Evolutionary conservation across 2,113 vertebrate species (phyloP).

Genomic region (Cyphomyrus discorhynchus): DNA sequence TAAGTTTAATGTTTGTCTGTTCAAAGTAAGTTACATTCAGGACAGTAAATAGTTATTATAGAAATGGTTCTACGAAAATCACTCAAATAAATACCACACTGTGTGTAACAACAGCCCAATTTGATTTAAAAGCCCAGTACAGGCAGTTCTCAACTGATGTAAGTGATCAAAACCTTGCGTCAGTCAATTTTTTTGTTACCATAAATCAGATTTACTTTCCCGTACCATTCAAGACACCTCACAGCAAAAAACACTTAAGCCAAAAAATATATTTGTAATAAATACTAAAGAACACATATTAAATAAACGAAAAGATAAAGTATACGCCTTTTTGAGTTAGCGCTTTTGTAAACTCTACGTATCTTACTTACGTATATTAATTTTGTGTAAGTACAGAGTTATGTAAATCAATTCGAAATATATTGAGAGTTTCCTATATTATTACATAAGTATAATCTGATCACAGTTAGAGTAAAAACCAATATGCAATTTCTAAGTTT

Average conservation of each 20-base stretch:
- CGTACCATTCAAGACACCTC: neutral
- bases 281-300: neutral
- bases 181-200: neutral
- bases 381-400: neutral
- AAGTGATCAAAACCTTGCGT: neutral
- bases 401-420: neutral
- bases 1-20: neutral
- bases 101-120: neutral
- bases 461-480: neutral
- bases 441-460: neutral
- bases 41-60: neutral
- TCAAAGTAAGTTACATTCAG: neutral
- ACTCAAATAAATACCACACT: neutral
- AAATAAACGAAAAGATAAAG: neutral
- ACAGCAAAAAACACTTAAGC: neutral
- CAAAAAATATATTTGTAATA: neutral
- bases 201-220: neutral
- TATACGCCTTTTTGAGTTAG: neutral
- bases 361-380: neutral
- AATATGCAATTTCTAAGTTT: neutral
- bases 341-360: neutral
- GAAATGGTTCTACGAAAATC: neutral
- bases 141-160: neutral
- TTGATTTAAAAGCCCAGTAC: neutral
- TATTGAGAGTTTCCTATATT: neutral